Base-by-base conservation (phyloP, 37 sponge, comb jelly and placozoan species). In the Beroe forskalii region DNA sequence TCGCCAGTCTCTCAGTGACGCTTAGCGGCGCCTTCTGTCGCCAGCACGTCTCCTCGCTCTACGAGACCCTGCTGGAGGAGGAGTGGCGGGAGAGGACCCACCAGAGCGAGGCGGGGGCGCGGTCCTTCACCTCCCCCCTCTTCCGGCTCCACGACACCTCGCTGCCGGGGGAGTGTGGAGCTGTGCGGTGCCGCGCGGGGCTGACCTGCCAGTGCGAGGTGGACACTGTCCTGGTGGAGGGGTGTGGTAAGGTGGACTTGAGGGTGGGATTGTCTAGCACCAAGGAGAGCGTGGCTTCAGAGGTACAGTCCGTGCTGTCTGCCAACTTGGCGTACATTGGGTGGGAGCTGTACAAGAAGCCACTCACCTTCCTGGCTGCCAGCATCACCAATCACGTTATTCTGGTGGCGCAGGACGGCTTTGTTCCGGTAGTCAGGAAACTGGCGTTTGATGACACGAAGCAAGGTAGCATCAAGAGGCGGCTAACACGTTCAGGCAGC, bases 311-410 rank as follows among this genome's bases (percentile, higher is more conserved):
- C n/a, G 55, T n/a, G 17, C 25, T 80, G 30, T 80, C 86, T 6
- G n/a, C 40, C 17, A 37, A 80, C 44, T 24, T 80, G 31, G 86
- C 86, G 1, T 80, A 80, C 55, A 41, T 80, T 4, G 86, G 86
- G 55, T 80, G 42, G 2, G 86, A 80, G 48, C 55, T 80, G 25
- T 37, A 80, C 86, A 41, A 44, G 86, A 80, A 44, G 42, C 86
- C 86, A 27, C 44, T n/a, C 2, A 44, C 35, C 38, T 80, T 80
- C 40, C 48, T 80, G 14, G 86, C 86, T 27, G 55, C 28, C 30
- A 24, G n/a, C 48, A 41, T 80, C 20, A n/a, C 37, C 24, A 25
- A 23, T 2, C 86, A 80, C 48, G 86, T 38, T 41, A 43, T 43
- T 6, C 19, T 80, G 14, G 25, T 80, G 38, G 42, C 86, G 1